These are phyloP conservation scores for Phrixothrix hirtus DNA, from an alignment of 2,888 invertebrate species.

Conservation along the genomic window DNA sequence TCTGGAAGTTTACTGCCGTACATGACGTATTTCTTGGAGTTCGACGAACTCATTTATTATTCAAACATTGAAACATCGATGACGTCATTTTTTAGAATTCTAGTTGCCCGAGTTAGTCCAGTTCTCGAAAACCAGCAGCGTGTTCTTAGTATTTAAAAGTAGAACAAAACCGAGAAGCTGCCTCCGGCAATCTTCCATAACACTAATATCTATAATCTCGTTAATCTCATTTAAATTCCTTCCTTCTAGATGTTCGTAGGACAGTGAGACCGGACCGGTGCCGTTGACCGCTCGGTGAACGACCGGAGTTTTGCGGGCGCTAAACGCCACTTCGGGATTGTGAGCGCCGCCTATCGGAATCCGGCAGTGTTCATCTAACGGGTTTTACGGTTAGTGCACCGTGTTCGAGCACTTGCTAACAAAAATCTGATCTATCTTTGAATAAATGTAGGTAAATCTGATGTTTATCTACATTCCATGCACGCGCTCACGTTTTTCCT, in stretches of 20 bases:
- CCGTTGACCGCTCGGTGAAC: slow-evolving; percentile 34
- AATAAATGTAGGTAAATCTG: slow-evolving; percentile 14
- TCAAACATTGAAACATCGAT: too few relatives aligned
- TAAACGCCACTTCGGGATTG: slow-evolving; percentile 39
- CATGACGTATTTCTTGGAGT: too few relatives aligned
- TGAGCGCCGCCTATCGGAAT: slow-evolving; percentile 39
- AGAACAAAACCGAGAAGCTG: too few relatives aligned
- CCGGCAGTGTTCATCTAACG: slow-evolving; percentile 39
- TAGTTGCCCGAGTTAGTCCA: too few relatives aligned
- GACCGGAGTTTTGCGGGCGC: slow-evolving; percentile 35
- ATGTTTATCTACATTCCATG: background rate
- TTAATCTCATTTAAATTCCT: slow-evolving; percentile 15
- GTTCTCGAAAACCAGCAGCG: too few relatives aligned
- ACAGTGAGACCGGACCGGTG: slow-evolving; percentile 13
- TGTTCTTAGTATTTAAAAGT: too few relatives aligned
- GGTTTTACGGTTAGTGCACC: slow-evolving; percentile 41
- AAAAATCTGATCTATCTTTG: slow-evolving; percentile 21
- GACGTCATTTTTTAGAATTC: too few relatives aligned
- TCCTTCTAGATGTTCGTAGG: slow-evolving; percentile 18
- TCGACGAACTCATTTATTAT: too few relatives aligned
- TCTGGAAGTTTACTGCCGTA: too few relatives aligned
- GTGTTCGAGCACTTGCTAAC: slow-evolving; percentile 29
- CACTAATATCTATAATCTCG: background rate
- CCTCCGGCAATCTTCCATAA: too few relatives aligned
- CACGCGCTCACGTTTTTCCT: too few relatives aligned